Evolutionary conservation across 2,888 invertebrate species (phyloP), one percentile per base, ranked within the genome.

Genomic region (Brachylomia viminalis): DNA sequence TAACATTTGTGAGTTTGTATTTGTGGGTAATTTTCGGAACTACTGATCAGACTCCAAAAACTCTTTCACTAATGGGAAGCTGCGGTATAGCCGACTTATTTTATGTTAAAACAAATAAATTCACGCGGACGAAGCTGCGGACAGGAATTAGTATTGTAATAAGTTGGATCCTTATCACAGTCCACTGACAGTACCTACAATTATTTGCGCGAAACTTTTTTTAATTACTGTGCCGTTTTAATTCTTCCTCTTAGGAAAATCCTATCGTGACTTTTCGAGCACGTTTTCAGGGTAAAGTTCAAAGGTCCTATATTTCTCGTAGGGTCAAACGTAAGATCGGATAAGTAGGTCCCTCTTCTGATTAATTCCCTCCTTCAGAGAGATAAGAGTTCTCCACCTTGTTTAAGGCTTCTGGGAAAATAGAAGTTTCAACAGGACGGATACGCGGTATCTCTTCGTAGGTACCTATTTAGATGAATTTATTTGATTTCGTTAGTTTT

Each of bases 381-480:
- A 58, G 87, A 86, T 83, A 86, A 86, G 83, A 82, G 68, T 64
- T 85, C 59, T 74, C 67, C 72, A 86, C 75, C 87, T 87, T 79
- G 66, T 78, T 85, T 69, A 61, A 33, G 73, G 67, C 42, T 82
- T 67, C 45, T 58, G 33, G 33, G 64, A 72, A 59, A 62, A 68
- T 79, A 59, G 56, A 67, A 80, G 73, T 68, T 80, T 65, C 15
- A 69, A 38, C 69, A 33, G 77, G 49, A 66, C 56, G 30, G 62
- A 56, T 42, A 67, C 33, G 52, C 66, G 62, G 62, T 79, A 49
- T 67, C 59, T 61, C 49, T 20, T n/a, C n/a, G 15, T 33, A n/a
- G n/a, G n/a, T n/a, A 27, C 33, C 52, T 65, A 47, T 10, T 62
- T 33, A 33, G 47, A 56, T n/a, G 33, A 49, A 82, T 75, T 79